A percentile compares a stretch with the other conserved stretches of the same genome.
These are phyloP conservation scores for Cyrtorhinus lividipennis DNA, from an alignment of 1,140 invertebrate species.

Conservation along the genomic window DNA sequence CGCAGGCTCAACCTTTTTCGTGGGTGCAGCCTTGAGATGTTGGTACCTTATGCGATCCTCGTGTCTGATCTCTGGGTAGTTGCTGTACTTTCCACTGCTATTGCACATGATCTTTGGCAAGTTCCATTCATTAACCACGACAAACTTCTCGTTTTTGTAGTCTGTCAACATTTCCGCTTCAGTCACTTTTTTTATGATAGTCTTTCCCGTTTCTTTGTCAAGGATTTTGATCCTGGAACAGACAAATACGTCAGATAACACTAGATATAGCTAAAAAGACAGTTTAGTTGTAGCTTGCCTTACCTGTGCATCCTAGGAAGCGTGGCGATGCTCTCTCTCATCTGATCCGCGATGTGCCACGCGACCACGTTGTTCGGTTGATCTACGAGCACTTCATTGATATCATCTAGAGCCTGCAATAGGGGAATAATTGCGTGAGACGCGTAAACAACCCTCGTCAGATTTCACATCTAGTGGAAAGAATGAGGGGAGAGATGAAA, in stretches of 20 bases:
- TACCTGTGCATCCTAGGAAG: slow-evolving; percentile 17
- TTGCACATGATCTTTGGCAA: slow-evolving; percentile 20
- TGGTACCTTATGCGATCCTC: slow-evolving; percentile 7
- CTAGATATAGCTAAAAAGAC: neutral
- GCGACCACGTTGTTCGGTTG: slow-evolving; percentile 20
- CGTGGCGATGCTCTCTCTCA: slow-evolving; percentile 16
- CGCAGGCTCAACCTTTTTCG: neutral
- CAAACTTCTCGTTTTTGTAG: slow-evolving; percentile 15
- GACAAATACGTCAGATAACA: too few species aligned
- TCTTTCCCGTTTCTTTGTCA: slow-evolving; percentile 1
- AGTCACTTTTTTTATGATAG: slow-evolving; percentile 2
- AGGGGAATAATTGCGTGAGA: too few species aligned
- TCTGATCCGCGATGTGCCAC: slow-evolving; percentile 17
- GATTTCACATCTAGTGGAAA: too few species aligned
- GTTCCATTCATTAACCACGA: slow-evolving; percentile 18
- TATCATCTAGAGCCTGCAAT: slow-evolving; percentile 23
- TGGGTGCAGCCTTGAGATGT: neutral
- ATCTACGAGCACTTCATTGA: slow-evolving; percentile 17
- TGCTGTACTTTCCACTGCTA: slow-evolving; percentile 17
- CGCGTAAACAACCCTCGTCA: too few species aligned
- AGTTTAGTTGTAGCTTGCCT: neutral
- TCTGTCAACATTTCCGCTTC: slow-evolving; percentile 11
- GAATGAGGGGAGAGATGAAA: neutral
- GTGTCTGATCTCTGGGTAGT: slow-evolving; percentile 4
- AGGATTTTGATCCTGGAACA: slow-evolving; percentile 14